A percentile compares a stretch with the other conserved stretches of the same genome.
phyloP scores from a whole-genome alignment of 2,113 vertebrate species.

The Tetrax tetrax region DNA sequence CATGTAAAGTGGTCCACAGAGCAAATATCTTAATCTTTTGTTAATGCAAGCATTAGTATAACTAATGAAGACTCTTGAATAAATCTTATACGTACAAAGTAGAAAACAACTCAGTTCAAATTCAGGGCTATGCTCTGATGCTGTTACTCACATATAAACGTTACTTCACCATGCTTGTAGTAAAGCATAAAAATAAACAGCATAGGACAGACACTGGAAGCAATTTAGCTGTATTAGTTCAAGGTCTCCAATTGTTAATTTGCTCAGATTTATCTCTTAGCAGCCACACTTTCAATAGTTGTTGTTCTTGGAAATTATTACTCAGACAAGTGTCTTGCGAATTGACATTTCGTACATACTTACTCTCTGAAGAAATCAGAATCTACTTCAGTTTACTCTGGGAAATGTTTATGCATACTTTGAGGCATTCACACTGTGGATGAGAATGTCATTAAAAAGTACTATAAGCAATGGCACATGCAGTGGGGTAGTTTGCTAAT shows the following conservation, averaged over 20 bases:
- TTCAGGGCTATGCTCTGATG: neutral
- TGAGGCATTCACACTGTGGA: neutral
- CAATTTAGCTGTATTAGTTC: neutral
- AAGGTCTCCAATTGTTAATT: neutral
- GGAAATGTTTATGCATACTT: neutral
- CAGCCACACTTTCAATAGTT: neutral
- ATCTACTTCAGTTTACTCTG: neutral
- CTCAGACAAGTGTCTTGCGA: neutral
- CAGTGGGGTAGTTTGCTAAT: neutral
- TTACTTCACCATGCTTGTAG: neutral
- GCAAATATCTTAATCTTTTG: neutral
- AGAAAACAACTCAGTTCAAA: neutral
- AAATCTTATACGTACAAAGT: neutral
- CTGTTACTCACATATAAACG: neutral
- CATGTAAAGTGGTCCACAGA: neutral
- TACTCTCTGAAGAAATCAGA: neutral
- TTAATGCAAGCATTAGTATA: neutral
- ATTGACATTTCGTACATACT: neutral
- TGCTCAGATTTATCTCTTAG: neutral
- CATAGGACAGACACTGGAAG: neutral
- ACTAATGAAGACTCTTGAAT: neutral
- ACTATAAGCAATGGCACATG: neutral
- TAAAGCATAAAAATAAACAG: neutral
- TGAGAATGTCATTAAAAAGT: neutral
- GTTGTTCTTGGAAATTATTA: neutral